Percentiles rank a stretch among this genome's conserved stretches.
Conservation (phyloP, 2,113 vertebrate genomes). For the Tragelaphus buxtoni region DNA sequence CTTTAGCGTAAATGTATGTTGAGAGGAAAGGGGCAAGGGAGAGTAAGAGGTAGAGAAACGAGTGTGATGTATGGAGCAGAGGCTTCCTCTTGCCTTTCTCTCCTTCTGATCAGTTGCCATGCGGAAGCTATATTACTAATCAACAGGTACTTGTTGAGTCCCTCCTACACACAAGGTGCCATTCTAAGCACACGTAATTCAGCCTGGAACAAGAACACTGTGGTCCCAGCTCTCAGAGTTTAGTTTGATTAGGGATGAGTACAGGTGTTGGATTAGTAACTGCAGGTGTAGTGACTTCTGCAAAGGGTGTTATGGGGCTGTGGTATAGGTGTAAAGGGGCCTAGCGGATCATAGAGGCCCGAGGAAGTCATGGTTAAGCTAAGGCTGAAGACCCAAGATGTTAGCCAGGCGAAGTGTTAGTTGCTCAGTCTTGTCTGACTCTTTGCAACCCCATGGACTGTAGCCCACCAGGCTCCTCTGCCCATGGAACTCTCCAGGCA, state of each 20-base stretch:
- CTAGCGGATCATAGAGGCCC: background rate
- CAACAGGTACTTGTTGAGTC: background rate
- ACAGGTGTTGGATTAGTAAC: background rate
- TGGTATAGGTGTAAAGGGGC: background rate
- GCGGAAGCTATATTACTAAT: background rate
- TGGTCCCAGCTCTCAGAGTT: conserved; percentile 2
- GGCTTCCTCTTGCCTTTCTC: conserved; percentile 1
- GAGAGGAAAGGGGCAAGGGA: background rate
- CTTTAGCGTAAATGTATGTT: background rate
- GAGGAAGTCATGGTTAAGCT: background rate
- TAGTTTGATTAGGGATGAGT: background rate
- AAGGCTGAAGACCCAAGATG: background rate
- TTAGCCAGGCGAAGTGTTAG: background rate
- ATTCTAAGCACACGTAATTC: background rate
- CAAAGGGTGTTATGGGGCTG: background rate
- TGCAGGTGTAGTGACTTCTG: background rate
- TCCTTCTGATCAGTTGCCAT: background rate
- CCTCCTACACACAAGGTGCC: background rate
- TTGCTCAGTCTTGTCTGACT: background rate
- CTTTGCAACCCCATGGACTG: background rate
- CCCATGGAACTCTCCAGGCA: background rate
- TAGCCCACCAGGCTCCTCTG: background rate
- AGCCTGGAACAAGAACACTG: background rate
- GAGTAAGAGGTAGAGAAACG: background rate
- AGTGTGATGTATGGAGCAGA: background rate